Evolutionary conservation across 2,888 invertebrate species (phyloP), one percentile per base, ranked within the genome.

Genomic region (Agrochola macilenta): DNA sequence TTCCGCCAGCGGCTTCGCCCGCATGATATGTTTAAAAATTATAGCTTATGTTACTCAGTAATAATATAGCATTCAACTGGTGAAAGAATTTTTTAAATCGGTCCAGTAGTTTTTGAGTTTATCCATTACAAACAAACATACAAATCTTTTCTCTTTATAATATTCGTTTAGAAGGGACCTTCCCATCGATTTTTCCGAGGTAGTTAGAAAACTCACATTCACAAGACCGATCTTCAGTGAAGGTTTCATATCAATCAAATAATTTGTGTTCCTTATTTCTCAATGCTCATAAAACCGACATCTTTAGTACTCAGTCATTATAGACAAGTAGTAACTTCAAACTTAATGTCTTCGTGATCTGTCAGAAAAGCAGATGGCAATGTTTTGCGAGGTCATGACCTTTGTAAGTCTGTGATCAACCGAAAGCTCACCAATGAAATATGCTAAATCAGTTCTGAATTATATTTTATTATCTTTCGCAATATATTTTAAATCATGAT

Each of bases 361-460:
- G 82, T 77, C 86, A 85, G 73, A 63, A 74, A 85, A 77, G 86
- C 76, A 85, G 83, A 85, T 83, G 83, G 86, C 86, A 81, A 73
- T 70, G 82, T 61, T 71, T 61, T 23, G 49, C 69, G 66, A 85
- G 86, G 83, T 82, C 86, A 39, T 64, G 86, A 77, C 83, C 83
- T 82, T 82, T 81, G 12, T 14, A 17, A 57, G 61, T 46, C 69
- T 71, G 30, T 69, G 72, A 75, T 61, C 66, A 73, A 64, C 82
- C 43, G 49, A 69, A 83, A 81, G 66, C 72, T 63, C n/a, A 69
- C 39, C 57, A 70, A 73, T 81, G 54, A 81, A 69, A 83, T 58
- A 83, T 72, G 46, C 76, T 60, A 73, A 81, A 66, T 57, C 5
- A 23, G 43, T 73, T 84, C n/a, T 52, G 49, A 61, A 70, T 78